These are phyloP conservation scores for Anastrepha obliqua DNA, from an alignment of 1,140 invertebrate genomes.

Conservation along the genomic window DNA sequence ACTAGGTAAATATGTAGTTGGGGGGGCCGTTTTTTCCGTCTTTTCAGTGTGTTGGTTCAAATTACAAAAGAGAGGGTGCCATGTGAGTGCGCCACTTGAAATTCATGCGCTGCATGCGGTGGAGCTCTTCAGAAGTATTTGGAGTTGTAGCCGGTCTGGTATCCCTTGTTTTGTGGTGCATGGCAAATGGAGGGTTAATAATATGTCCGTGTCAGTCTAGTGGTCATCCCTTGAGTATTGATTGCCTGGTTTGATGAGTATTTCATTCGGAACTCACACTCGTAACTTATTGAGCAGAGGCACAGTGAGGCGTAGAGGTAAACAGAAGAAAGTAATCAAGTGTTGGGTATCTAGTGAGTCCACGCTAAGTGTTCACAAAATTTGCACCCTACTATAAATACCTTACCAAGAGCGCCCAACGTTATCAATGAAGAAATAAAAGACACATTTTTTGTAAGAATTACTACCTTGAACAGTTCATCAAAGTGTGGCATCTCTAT, in stretches of 20 bases:
- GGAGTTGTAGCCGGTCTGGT: too few relatives aligned
- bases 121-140: conserved; percentile 12
- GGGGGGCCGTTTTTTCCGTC: not conserved
- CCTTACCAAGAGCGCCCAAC: too few relatives aligned
- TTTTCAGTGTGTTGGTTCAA: not conserved
- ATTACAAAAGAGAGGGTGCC: conserved; percentile 1
- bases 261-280: not conserved
- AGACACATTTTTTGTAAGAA: too few relatives aligned
- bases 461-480: too few relatives aligned
- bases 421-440: too few relatives aligned
- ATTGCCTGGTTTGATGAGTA: not conserved
- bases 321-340: too few relatives aligned
- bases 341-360: too few relatives aligned
- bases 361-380: too few relatives aligned
- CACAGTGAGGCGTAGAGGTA: too few relatives aligned
- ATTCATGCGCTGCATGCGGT: not conserved
- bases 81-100: not conserved
- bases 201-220: conserved; percentile 15
- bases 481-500: too few relatives aligned
- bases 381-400: too few relatives aligned
- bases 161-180: not conserved
- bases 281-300: too few relatives aligned
- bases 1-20: not conserved
- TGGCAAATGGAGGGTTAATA: not conserved
- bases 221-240: not conserved